Conservation (phyloP, 2,797 vertebrate genomes). For the Antrozous pallidus region DNA sequence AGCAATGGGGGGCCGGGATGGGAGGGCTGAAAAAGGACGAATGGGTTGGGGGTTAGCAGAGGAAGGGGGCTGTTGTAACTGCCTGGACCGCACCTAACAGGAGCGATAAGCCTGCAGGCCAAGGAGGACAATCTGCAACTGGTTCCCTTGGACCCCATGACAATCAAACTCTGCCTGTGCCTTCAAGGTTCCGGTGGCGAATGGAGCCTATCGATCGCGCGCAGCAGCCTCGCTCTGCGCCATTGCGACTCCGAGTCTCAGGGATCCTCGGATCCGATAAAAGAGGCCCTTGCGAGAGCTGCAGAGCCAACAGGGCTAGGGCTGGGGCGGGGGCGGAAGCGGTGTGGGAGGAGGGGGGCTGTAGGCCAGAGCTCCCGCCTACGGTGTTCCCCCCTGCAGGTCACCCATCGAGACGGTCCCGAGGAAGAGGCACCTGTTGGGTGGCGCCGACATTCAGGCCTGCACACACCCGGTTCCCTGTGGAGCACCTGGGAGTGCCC, state of each 20-base stretch:
- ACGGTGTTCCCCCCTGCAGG: accelerated
- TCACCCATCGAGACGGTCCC: neutral
- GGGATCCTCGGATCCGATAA: neutral
- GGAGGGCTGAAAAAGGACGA: neutral
- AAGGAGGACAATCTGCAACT: constrained; percentile 28
- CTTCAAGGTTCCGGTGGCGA: constrained; percentile 24
- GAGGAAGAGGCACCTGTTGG: constrained; percentile 76
- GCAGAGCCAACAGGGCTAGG: neutral
- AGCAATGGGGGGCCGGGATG: accelerated
- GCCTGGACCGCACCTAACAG: neutral
- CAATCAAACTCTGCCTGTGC: constrained; percentile 51
- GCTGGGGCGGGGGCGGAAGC: neutral
- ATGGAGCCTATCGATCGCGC: neutral
- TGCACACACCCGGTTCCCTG: constrained; percentile 53
- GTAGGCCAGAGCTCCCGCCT: neutral
- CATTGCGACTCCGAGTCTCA: constrained; percentile 7
- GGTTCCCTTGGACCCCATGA: constrained; percentile 50
- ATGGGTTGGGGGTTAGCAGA: accelerated
- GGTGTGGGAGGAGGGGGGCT: accelerated
- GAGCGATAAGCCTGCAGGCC: too few relatives aligned
- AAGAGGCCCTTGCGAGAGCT: neutral
- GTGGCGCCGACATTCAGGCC: constrained; percentile 49
- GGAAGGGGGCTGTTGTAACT: too few relatives aligned
- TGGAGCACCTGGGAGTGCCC: constrained; percentile 50
- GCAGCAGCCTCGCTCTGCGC: constrained; percentile 50